A percentile compares a stretch with the other conserved stretches of the same genome.
Evolutionary conservation across 2,113 vertebrate genomes (phyloP).

Genomic region (Pagrus major): DNA sequence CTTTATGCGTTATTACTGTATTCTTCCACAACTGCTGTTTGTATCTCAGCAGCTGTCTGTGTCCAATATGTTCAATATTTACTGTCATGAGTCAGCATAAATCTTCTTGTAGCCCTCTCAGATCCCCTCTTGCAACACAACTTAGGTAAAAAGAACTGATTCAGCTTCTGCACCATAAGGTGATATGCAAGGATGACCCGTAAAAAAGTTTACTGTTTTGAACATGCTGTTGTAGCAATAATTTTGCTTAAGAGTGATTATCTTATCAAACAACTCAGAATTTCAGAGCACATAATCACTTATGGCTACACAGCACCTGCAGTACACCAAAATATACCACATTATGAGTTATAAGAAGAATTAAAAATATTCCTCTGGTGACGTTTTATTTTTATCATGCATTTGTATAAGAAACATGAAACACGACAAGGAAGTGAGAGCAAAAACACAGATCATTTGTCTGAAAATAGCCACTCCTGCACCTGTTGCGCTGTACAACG

Average conservation of each 20-base stretch:
- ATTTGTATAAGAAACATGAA: neutral
- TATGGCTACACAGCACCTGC: neutral
- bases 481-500: constrained; percentile 4
- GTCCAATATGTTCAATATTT: neutral
- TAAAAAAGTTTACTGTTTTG: neutral
- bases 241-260: neutral
- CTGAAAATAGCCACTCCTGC: neutral
- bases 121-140: neutral
- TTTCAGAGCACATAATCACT: neutral
- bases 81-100: neutral
- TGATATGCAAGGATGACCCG: neutral
- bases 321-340: neutral
- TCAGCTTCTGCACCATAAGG: neutral
- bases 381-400: neutral
- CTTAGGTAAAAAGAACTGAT: neutral
- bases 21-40: neutral
- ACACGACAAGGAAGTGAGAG: constrained; percentile 39
- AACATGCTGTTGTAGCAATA: neutral
- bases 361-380: neutral
- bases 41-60: neutral
- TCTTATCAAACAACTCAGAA: neutral
- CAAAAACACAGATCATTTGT: neutral
- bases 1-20: neutral
- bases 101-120: neutral
- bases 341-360: neutral